Base-by-base conservation (phyloP, 2,113 vertebrate species). In the Uria aalge region DNA sequence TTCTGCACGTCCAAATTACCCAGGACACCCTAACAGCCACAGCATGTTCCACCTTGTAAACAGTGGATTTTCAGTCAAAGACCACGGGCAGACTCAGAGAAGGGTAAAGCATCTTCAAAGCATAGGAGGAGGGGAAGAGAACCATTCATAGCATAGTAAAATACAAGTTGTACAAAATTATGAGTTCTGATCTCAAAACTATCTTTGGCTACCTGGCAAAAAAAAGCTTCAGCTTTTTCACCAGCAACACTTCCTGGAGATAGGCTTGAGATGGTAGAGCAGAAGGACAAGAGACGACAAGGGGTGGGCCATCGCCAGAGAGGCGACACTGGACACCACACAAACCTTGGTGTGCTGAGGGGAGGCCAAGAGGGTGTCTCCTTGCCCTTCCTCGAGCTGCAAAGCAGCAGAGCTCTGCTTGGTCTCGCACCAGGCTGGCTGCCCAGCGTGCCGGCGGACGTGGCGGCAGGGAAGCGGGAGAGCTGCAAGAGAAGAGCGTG, bases 361-460 rank as follows among this genome's bases (percentile, higher is more conserved):
- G 43, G 43, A 64, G 32, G 45, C 57, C 57, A n/a, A 38, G 63
- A 50, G 9, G 7, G 12, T 23, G 32, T 55, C 12, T 26, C 3
- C 0, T 32, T 76, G 63, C 27, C 23, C 38, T n/a, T 67, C 47
- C 24, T 72, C 36, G 60, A n/a, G 36, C 40, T 85, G 27, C 53
- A 72, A 50, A 85, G 52, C n/a, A 38, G 22, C 40, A 81, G 47
- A 55, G 40, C 20, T 60, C 32, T 56, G 40, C 40, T 45, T 50
- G 38, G 10, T 55, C 27, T 32, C 45, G 32, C n/a, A 67, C 10
- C n/a, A 32, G 38, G 32, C 75, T 85, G n/a, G 27, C 14, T 72
- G 50, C 68, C 43, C 4, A 0, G 30, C 8, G 16, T 57, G 30
- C 30, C 5, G 4, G 32, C 2, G 2, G 40, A 47, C 3, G 3